Evolutionary conservation across 1,140 invertebrate genomes (phyloP).

Genomic region (Lerema accius): DNA sequence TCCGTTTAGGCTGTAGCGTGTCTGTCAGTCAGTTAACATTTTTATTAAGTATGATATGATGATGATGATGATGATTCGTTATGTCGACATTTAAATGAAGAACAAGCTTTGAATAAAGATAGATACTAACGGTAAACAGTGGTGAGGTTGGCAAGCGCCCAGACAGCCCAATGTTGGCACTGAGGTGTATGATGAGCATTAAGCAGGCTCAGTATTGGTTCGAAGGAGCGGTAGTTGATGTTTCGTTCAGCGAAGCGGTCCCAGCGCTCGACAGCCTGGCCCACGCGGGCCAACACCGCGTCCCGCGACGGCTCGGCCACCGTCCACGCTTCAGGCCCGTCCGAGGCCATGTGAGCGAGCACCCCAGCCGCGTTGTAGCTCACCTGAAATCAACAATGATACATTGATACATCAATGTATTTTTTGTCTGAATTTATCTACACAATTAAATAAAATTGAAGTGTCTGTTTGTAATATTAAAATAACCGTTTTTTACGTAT

Average conservation of each 20-base stretch:
- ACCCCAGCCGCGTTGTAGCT: conserved; percentile 99
- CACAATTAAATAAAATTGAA: no score
- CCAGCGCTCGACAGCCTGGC: conserved; percentile 93
- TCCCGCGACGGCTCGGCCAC: conserved; percentile 87
- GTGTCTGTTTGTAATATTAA: no score
- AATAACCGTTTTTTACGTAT: no score
- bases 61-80: no score
- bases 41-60: no score
- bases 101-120: no score
- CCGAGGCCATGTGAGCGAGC: conserved; percentile 96
- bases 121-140: conserved; percentile 93
- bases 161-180: conserved; percentile 98
- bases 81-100: no score
- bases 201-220: conserved; percentile 93
- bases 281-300: conserved; percentile 90
- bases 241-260: conserved; percentile 93
- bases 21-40: no score
- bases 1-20: no score
- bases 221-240: conserved; percentile 98
- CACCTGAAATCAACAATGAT: no score
- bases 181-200: conserved; percentile 92
- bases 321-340: conserved; percentile 93
- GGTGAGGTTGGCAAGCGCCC: conserved; percentile 98
- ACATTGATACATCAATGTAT: no score
- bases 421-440: no score